Conservation (phyloP, 2,113 vertebrate species). For the Tragelaphus scriptus region DNA sequence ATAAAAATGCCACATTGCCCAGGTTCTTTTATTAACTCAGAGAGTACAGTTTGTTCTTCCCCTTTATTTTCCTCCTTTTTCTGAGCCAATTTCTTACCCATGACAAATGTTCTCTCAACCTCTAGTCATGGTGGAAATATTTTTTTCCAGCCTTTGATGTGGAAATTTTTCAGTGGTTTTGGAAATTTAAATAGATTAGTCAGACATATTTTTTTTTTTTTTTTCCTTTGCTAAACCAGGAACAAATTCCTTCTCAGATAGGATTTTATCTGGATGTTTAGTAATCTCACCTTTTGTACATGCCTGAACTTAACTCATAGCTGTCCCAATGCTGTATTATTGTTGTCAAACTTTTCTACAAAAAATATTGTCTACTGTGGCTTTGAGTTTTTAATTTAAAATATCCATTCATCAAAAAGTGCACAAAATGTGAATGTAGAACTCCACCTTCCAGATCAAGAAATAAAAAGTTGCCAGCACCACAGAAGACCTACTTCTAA, state of each 20-base stretch:
- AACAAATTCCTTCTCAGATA: not conserved
- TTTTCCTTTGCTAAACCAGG: not conserved
- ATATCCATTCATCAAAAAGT: not conserved
- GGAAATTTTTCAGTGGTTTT: not conserved
- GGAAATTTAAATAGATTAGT: not conserved
- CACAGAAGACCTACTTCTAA: not conserved
- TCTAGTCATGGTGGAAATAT: not conserved
- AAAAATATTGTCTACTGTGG: not conserved
- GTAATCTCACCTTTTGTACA: not conserved
- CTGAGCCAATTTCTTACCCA: not conserved
- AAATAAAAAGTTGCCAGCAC: not conserved
- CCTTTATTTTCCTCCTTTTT: not conserved
- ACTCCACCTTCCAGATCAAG: not conserved
- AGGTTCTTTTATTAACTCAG: not conserved
- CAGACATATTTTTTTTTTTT: not conserved
- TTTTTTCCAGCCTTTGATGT: conserved; percentile 11
- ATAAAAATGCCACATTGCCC: not conserved
- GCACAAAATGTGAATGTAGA: not conserved
- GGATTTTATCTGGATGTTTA: not conserved
- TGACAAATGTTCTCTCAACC: not conserved
- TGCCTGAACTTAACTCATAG: not conserved
- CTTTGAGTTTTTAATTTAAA: not conserved
- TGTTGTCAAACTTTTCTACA: not conserved
- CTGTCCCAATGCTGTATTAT: not conserved
- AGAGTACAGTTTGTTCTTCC: not conserved